A percentile compares a stretch with the other conserved stretches of the same genome.
These are phyloP conservation scores for Dendroctonus ponderosae DNA, from an alignment of 1,140 invertebrate species.

Conservation along the genomic window DNA sequence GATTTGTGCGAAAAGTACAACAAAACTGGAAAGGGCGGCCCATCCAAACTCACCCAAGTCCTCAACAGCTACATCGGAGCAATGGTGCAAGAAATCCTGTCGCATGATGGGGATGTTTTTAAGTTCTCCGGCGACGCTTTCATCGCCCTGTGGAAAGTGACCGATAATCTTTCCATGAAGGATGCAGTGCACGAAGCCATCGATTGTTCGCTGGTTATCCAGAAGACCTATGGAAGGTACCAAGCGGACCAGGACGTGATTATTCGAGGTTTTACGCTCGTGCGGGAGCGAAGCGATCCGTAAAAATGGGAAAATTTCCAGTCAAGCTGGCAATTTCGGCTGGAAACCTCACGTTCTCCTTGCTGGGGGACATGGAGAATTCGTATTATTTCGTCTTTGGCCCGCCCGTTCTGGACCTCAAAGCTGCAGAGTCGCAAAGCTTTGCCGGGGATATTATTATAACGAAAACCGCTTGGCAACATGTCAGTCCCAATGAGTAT, in stretches of 20 bases:
- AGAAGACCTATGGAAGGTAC: slow-evolving; percentile 61
- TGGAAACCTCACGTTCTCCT: slow-evolving; percentile 58
- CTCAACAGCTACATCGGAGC: slow-evolving; percentile 65
- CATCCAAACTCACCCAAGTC: slow-evolving; percentile 62
- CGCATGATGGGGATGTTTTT: slow-evolving; percentile 63
- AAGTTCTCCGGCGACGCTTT: slow-evolving; percentile 70
- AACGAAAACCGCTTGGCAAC: slow-evolving; percentile 54
- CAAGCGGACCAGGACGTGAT: slow-evolving; percentile 60
- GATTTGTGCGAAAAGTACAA: slow-evolving; percentile 64
- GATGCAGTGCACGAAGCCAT: slow-evolving; percentile 60
- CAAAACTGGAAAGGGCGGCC: slow-evolving; percentile 57
- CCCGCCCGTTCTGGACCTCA: slow-evolving; percentile 62
- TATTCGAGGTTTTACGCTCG: slow-evolving; percentile 47
- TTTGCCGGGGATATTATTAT: slow-evolving; percentile 56
- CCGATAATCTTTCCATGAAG: slow-evolving; percentile 55
- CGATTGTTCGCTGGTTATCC: slow-evolving; percentile 62
- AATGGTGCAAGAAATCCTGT: slow-evolving; percentile 61
- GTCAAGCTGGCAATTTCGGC: slow-evolving; percentile 65
- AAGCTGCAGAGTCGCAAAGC: slow-evolving; percentile 53
- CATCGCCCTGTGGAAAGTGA: slow-evolving; percentile 44
- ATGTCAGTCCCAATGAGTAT: slow-evolving; percentile 50
- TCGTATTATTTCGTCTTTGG: slow-evolving; percentile 62
- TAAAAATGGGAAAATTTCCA: slow-evolving; percentile 37
- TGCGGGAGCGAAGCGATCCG: background rate
- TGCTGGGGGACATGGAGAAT: slow-evolving; percentile 55